Base-by-base conservation (phyloP, 2,797 vertebrate species). In the Loris lydekkerianus region DNA sequence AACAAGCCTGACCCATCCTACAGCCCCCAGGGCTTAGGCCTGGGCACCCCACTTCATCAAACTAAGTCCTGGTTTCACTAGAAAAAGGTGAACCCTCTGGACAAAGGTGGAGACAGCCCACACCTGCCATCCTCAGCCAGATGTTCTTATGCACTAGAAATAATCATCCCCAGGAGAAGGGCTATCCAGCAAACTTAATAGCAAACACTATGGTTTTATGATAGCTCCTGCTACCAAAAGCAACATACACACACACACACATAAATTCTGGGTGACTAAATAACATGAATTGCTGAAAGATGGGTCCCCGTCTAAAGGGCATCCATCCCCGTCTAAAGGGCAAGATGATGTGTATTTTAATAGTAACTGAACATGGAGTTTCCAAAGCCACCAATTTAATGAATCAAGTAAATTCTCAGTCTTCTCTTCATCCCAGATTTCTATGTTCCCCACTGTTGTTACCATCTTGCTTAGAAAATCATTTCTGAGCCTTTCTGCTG, bases 331-430 rank as follows among this genome's bases (percentile, higher is more conserved):
- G 86, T 96, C 88, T 91, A 84, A 90, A 96, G 58, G 89, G 95
- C 95, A 89, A 95, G 89, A 86, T 5, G 49, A 95, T 21, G 11
- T 69, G 49, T 60, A 21, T 96, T 97, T 97, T 94, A 96, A 96
- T 1, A 29, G 91, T 56, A 95, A 96, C 97, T 91, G 75, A 96
- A 95, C 73, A 72, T 93, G 78, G 93, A 67, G 2, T 93, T 90
- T 90, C 89, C 91, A 95, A 96, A 96, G 82, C 84, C 86, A 92
- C 89, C 81, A 84, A 94, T 72, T 91, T 96, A 97, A 95, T 89
- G 76, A 85, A 86, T 94, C 96, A 78, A 97, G 40, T 93, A 97
- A 97, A 97, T 96, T 91, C 86, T 97, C 67, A 15, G 25, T 37
- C 86, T 96, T 97, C 93, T 93, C 93, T 49, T 73, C 43, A 73